A percentile compares a stretch with the other conserved stretches of the same genome.
Conservation (phyloP, 2,888 invertebrate species). For the Archaeoteleia sp. region DNA sequence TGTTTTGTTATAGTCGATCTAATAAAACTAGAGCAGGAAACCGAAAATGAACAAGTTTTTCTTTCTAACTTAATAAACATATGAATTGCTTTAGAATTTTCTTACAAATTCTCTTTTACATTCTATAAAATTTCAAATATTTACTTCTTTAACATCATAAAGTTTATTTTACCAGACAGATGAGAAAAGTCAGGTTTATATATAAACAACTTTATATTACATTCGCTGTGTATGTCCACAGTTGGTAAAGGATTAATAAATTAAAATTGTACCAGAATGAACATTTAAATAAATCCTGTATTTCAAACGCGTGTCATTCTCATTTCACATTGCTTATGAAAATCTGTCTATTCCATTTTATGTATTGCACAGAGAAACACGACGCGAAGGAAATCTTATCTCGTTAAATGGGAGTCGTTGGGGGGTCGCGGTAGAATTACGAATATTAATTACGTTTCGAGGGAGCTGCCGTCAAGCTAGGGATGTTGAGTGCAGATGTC, state of each 20-base stretch:
- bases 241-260: constrained; percentile 10
- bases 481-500: constrained; percentile 74
- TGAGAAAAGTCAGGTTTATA: too few relatives aligned
- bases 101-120: too few relatives aligned
- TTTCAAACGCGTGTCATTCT: constrained; percentile 26
- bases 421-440: constrained; percentile 64
- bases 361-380: constrained; percentile 40
- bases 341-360: constrained; percentile 44
- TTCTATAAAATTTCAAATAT: too few relatives aligned
- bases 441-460: constrained; percentile 74
- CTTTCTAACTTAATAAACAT: too few relatives aligned
- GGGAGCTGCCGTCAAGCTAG: constrained; percentile 62
- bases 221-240: too few relatives aligned
- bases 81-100: too few relatives aligned
- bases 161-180: too few relatives aligned
- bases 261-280: constrained; percentile 2
- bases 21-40: too few relatives aligned
- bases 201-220: too few relatives aligned
- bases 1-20: too few relatives aligned
- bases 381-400: constrained; percentile 59
- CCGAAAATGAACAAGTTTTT: too few relatives aligned
- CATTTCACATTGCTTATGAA: constrained; percentile 34
- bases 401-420: constrained; percentile 61
- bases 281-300: constrained; percentile 14
- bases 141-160: too few relatives aligned